Conservation (phyloP, 1,140 invertebrate genomes). For the Tetramorium alpestre region DNA sequence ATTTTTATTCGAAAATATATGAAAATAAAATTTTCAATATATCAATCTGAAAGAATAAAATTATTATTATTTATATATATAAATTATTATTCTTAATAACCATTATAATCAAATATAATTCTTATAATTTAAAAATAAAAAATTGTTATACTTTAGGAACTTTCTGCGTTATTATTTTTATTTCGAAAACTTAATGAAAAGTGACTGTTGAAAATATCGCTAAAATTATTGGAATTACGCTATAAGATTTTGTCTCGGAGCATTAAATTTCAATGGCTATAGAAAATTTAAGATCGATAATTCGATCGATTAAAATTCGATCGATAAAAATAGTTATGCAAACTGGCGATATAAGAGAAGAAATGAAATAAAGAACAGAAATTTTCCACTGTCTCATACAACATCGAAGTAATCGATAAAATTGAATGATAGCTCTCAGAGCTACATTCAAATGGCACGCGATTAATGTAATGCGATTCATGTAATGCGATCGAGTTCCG, state of each 20-base stretch:
- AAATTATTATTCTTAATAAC: neutral
- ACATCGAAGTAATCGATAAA: conserved; percentile 10
- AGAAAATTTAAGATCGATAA: neutral
- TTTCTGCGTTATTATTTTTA: neutral
- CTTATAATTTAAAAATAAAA: neutral
- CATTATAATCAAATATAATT: neutral
- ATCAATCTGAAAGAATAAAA: neutral
- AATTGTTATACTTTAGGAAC: neutral
- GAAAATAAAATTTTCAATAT: neutral
- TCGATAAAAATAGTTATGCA: neutral
- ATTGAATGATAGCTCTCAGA: neutral
- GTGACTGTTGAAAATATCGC: neutral
- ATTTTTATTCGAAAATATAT: neutral
- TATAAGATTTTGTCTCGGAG: neutral
- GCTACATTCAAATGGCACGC: conserved; percentile 1
- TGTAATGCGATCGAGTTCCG: conserved; percentile 27
- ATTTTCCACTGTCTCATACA: neutral
- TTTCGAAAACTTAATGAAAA: neutral
- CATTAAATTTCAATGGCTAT: neutral
- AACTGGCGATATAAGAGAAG: neutral
- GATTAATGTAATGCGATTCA: conserved; percentile 40
- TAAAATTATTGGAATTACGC: neutral
- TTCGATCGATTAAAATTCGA: neutral
- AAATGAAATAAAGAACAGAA: neutral
- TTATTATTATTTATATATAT: neutral